These are phyloP conservation scores for Xestia c-nigrum DNA, from an alignment of 2,888 invertebrate genomes.

Conservation along the genomic window DNA sequence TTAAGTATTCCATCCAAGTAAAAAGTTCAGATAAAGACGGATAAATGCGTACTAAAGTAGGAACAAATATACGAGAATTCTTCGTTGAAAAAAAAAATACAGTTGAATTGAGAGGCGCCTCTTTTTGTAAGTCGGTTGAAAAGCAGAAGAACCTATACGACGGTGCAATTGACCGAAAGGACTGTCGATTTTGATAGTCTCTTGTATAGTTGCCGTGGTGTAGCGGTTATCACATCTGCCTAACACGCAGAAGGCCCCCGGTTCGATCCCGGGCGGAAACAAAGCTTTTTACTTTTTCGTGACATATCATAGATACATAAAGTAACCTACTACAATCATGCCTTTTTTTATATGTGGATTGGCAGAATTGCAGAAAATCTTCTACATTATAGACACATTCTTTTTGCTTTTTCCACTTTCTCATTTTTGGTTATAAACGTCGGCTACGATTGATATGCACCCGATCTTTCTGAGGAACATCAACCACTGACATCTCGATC, in stretches of 20 bases:
- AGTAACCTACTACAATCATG: not conserved
- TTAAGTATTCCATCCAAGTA: not conserved
- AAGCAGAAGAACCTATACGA: not conserved
- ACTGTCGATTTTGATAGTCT: rapidly evolving
- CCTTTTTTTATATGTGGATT: not conserved
- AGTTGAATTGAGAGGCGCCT: no score
- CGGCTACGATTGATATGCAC: not conserved
- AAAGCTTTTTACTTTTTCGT: conserved; percentile 72
- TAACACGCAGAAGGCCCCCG: conserved; percentile 98
- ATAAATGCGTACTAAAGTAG: not conserved
- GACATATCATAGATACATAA: not conserved
- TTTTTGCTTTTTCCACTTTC: not conserved
- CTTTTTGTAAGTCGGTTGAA: no score
- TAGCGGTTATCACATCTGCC: conserved; percentile 98
- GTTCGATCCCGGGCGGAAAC: conserved; percentile 97
- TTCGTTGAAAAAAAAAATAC: no score
- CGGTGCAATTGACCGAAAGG: not conserved
- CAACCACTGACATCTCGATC: no score
- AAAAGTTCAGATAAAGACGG: not conserved
- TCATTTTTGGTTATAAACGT: not conserved
- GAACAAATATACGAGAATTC: no score
- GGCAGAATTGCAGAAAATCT: not conserved
- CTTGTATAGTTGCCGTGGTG: conserved; percentile 93
- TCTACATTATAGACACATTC: not conserved
- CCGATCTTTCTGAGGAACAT: not conserved